Evolutionary conservation across 2,797 vertebrate genomes (phyloP).

Genomic region (Sebastes trivittatus): DNA sequence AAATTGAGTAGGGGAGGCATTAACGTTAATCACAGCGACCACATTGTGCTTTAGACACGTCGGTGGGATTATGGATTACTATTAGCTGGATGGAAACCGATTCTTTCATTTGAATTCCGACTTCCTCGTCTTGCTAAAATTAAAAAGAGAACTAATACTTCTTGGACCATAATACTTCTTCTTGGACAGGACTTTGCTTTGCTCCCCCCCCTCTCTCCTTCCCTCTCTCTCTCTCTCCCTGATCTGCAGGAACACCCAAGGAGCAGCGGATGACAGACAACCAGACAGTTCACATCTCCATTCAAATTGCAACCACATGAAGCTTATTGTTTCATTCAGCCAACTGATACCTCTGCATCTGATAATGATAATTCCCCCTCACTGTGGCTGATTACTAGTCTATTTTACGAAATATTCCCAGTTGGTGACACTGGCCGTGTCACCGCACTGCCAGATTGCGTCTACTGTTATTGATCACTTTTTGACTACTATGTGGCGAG

Average conservation of each 20-base stretch:
- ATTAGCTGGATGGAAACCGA: slow-evolving; percentile 89
- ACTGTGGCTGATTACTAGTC: slow-evolving; percentile 36
- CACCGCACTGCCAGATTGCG: slow-evolving; percentile 12
- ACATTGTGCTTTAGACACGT: slow-evolving; percentile 88
- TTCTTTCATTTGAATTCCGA: slow-evolving; percentile 88
- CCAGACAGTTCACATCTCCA: slow-evolving; percentile 56
- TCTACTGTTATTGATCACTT: neutral
- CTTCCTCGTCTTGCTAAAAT: slow-evolving; percentile 86
- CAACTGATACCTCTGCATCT: slow-evolving; percentile 52
- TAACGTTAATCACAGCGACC: slow-evolving; percentile 89
- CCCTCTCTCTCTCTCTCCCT: slow-evolving; percentile 31
- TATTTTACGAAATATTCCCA: slow-evolving; percentile 42
- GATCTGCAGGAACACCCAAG: slow-evolving; percentile 76
- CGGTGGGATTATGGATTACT: slow-evolving; percentile 89
- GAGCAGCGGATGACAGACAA: slow-evolving; percentile 69
- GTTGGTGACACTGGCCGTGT: slow-evolving; percentile 26
- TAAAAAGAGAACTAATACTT: slow-evolving; percentile 88
- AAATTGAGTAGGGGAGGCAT: slow-evolving; percentile 87
- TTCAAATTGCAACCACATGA: slow-evolving; percentile 56
- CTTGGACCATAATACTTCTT: slow-evolving; percentile 85
- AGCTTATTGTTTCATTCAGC: slow-evolving; percentile 54
- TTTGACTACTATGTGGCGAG: neutral
- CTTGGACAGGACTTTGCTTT: slow-evolving; percentile 81
- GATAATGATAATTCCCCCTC: slow-evolving; percentile 34
- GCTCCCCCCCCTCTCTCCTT: neutral